Evolutionary conservation across 2,113 vertebrate genomes (phyloP).

Genomic region (Malurus elegans): DNA sequence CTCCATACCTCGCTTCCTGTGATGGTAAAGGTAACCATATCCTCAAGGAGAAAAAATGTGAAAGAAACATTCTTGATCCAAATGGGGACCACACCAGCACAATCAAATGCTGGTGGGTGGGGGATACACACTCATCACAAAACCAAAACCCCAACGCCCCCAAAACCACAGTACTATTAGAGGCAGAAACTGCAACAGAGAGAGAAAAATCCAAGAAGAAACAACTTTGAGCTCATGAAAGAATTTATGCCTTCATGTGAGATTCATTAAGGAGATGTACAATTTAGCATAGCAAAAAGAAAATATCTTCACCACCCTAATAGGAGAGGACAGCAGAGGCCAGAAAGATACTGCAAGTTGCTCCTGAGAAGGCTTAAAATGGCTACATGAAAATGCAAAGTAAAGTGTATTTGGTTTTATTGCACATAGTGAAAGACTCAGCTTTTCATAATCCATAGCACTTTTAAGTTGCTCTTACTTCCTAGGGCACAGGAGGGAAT

Average conservation of each 20-base stretch:
- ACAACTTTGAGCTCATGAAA: neutral
- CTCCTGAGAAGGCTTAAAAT: neutral
- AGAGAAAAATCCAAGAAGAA: neutral
- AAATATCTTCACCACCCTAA: neutral
- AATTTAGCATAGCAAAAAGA: neutral
- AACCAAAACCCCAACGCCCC: neutral
- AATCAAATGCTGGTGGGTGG: neutral
- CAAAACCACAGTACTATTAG: neutral
- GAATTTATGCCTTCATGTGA: neutral
- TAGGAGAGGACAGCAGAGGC: neutral
- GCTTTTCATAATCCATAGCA: neutral
- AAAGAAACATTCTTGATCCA: neutral
- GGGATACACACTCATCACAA: neutral
- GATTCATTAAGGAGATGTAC: neutral
- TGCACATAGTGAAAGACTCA: neutral
- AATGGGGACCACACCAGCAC: neutral
- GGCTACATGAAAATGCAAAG: neutral
- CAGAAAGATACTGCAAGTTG: neutral
- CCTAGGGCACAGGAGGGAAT: neutral
- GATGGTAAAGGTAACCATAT: neutral
- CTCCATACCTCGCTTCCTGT: neutral
- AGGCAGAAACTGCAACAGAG: neutral
- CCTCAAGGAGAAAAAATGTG: neutral
- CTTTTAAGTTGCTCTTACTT: neutral
- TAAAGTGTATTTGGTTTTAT: neutral